phyloP scores from a whole-genome alignment of 2,797 vertebrate genomes.

The Pristis pectinata region DNA sequence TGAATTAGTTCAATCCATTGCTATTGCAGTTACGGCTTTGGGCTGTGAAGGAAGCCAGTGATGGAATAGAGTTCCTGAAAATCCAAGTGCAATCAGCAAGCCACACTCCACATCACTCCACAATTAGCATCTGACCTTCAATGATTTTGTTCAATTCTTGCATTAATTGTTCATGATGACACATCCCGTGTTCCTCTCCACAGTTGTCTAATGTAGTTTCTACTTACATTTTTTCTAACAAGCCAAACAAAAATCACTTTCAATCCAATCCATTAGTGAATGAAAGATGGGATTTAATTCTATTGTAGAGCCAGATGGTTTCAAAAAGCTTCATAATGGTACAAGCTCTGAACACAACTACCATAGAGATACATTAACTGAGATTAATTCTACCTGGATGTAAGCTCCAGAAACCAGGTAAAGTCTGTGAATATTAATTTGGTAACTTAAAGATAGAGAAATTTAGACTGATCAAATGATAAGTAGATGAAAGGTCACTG shows the following conservation, averaged over 20 bases:
- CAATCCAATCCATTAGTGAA: background rate
- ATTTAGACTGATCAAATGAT: background rate
- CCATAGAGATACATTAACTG: background rate
- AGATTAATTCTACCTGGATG: background rate
- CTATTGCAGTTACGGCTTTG: background rate
- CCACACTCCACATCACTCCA: background rate
- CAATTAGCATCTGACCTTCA: background rate
- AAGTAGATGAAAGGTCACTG: no score
- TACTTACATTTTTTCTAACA: background rate
- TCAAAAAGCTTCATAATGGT: background rate
- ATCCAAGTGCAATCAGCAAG: background rate
- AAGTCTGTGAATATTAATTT: background rate
- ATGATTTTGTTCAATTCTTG: background rate
- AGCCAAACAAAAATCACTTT: background rate
- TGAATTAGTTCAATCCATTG: conserved; percentile 1
- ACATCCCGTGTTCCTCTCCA: background rate
- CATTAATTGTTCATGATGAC: background rate
- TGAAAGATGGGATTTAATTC: background rate
- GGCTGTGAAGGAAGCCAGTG: background rate
- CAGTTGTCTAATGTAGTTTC: background rate
- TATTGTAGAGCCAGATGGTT: background rate
- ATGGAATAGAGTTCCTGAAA: background rate
- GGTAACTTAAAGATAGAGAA: background rate
- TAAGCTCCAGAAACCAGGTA: no score
- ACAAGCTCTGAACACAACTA: background rate